These are phyloP conservation scores for Hylaea fasciaria DNA, from an alignment of 2,888 invertebrate species.

Conservation along the genomic window DNA sequence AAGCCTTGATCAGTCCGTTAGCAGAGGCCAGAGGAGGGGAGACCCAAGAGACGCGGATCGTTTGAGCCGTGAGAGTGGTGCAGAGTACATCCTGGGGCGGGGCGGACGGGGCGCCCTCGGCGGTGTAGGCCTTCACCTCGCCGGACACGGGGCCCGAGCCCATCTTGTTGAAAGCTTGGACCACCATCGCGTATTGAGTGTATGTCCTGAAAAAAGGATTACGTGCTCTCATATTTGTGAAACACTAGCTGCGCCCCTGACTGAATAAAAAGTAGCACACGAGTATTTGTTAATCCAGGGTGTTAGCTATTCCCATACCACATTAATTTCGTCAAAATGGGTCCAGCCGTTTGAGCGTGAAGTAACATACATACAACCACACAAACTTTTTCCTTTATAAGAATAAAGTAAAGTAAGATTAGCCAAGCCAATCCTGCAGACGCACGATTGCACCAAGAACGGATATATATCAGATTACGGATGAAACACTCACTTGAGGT, in stretches of 20 bases:
- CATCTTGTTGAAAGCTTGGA: conserved; percentile 97
- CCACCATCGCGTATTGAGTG: conserved; percentile 97
- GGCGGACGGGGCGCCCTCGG: conserved; percentile 97
- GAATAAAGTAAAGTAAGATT: too few species aligned
- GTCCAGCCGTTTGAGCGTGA: too few species aligned
- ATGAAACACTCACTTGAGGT: conserved; percentile 86
- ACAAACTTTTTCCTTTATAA: too few species aligned
- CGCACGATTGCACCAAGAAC: neutral
- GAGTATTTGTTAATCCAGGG: too few species aligned
- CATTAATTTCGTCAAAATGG: too few species aligned
- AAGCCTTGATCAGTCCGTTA: conserved; percentile 97
- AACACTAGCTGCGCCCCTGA: too few species aligned
- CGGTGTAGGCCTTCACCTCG: conserved; percentile 95
- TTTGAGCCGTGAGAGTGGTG: conserved; percentile 96
- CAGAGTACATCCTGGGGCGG: conserved; percentile 96
- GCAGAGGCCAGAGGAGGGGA: conserved; percentile 96
- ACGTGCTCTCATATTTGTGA: too few species aligned
- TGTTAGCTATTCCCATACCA: too few species aligned
- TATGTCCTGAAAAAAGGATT: conserved; percentile 92
- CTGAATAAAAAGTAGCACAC: too few species aligned
- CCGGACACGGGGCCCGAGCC: conserved; percentile 96
- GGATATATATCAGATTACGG: neutral
- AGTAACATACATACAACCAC: neutral
- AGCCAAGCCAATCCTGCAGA: neutral
- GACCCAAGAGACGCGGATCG: conserved; percentile 97